A percentile compares a stretch with the other conserved stretches of the same genome.
These are phyloP conservation scores for Diplolepis rosae DNA, from an alignment of 2,888 invertebrate species.

Conservation along the genomic window DNA sequence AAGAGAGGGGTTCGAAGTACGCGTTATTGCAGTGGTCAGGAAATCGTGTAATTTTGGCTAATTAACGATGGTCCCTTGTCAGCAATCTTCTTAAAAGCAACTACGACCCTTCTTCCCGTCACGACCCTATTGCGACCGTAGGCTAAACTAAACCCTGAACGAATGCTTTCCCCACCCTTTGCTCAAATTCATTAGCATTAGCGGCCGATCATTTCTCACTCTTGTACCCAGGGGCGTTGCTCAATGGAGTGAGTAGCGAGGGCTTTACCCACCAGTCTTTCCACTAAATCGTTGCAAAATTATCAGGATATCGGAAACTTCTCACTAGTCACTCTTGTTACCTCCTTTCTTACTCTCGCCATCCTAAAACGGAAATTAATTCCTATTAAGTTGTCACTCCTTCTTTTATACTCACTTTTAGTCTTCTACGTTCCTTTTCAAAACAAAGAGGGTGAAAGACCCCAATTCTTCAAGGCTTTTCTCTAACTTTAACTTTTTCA, in stretches of 20 bases:
- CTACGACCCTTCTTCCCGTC: conserved; percentile 52
- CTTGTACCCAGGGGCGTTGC: conserved; percentile 49
- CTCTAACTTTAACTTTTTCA: neutral
- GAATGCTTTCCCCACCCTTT: conserved; percentile 48
- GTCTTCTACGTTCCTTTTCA: too few relatives aligned
- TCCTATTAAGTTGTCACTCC: neutral
- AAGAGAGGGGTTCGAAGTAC: conserved; percentile 7
- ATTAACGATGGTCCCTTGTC: conserved; percentile 58
- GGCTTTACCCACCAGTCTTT: neutral
- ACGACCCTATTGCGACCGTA: conserved; percentile 43
- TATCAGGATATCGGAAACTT: neutral
- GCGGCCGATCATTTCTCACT: conserved; percentile 68
- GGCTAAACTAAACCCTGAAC: conserved; percentile 49
- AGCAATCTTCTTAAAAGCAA: conserved; percentile 64
- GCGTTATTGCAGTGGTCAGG: conserved; percentile 15
- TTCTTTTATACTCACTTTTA: neutral
- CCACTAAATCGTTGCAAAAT: conserved; percentile 7
- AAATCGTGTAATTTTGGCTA: conserved; percentile 61
- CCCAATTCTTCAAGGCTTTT: too few relatives aligned
- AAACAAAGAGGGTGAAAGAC: too few relatives aligned
- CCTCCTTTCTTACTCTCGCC: neutral
- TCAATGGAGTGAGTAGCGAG: conserved; percentile 1
- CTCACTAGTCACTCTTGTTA: neutral
- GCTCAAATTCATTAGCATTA: conserved; percentile 68
- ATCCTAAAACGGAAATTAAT: neutral